phyloP scores from a whole-genome alignment of 2,797 vertebrate genomes.

The Cuculus canorus region DNA sequence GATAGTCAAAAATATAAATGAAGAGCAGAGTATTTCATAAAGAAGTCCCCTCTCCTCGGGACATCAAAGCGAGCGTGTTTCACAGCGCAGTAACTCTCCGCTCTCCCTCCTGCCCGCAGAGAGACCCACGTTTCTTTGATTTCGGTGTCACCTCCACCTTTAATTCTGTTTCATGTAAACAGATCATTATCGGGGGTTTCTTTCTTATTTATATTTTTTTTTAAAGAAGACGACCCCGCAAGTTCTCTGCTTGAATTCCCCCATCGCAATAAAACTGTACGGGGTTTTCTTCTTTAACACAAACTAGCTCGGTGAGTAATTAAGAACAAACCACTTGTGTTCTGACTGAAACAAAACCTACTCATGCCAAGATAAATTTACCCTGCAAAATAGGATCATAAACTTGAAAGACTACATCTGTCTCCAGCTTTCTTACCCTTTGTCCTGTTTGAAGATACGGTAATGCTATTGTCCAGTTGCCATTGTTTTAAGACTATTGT shows the following conservation, averaged over 20 bases:
- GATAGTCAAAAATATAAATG: slow-evolving; percentile 9
- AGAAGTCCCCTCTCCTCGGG: background rate
- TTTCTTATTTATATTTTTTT: background rate
- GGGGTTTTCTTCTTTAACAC: slow-evolving; percentile 28
- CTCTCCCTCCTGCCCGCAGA: background rate
- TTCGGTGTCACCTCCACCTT: slow-evolving; percentile 67
- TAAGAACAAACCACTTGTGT: slow-evolving; percentile 64
- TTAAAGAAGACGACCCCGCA: slow-evolving; percentile 14
- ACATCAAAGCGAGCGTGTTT: slow-evolving; percentile 50
- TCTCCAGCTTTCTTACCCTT: slow-evolving; percentile 59
- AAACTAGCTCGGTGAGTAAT: slow-evolving; percentile 58
- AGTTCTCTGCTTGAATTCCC: slow-evolving; percentile 48
- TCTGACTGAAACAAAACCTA: slow-evolving; percentile 64
- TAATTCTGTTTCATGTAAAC: slow-evolving; percentile 69
- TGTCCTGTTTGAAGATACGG: slow-evolving; percentile 49
- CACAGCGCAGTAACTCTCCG: background rate
- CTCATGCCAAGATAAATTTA: slow-evolving; percentile 73
- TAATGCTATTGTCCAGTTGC: slow-evolving; percentile 52
- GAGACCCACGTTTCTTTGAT: slow-evolving; percentile 57
- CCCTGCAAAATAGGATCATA: slow-evolving; percentile 67
- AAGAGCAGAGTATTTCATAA: background rate
- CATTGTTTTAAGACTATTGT: slow-evolving; percentile 25
- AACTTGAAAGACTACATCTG: slow-evolving; percentile 71
- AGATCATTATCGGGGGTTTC: slow-evolving; percentile 64
- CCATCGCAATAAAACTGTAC: slow-evolving; percentile 39